phyloP scores from a whole-genome alignment of 92 coral and sea anemone genomes.

The Hydrozoanthus gracilis region DNA sequence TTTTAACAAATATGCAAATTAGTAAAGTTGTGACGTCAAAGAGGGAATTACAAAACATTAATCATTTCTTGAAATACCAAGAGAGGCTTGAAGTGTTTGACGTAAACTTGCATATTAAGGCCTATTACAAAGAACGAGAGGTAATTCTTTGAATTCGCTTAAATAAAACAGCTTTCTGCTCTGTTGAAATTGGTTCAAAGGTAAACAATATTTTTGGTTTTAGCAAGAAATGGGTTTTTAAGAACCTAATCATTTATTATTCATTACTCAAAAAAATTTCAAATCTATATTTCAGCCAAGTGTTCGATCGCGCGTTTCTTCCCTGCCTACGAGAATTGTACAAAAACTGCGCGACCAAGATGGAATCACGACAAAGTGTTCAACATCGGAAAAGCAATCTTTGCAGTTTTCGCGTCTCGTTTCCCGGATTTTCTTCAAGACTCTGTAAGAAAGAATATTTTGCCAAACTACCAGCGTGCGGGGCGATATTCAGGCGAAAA shows the following conservation, averaged over 20 bases:
- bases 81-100: too few relatives aligned
- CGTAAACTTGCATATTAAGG: too few relatives aligned
- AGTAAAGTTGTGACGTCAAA: too few relatives aligned
- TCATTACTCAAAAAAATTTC: too few relatives aligned
- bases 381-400: neutral
- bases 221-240: neutral
- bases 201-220: too few relatives aligned
- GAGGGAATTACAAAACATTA: too few relatives aligned
- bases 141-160: too few relatives aligned
- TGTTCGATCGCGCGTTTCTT: conserved; percentile 7
- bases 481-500: conserved; percentile 23
- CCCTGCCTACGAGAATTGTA: conserved; percentile 33
- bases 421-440: neutral
- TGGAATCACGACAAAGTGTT: neutral
- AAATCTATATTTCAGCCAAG: neutral
- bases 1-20: too few relatives aligned
- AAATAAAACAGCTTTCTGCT: too few relatives aligned
- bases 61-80: too few relatives aligned
- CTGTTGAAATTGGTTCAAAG: too few relatives aligned
- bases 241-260: neutral
- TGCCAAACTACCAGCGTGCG: neutral
- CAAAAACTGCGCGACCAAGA: neutral
- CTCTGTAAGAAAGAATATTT: conserved; percentile 6
- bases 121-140: too few relatives aligned
- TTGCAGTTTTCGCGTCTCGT: neutral